Percentiles rank a stretch among this genome's conserved stretches.
These are phyloP conservation scores for Vultur gryphus DNA, from an alignment of 2,797 vertebrate species.

Conservation along the genomic window DNA sequence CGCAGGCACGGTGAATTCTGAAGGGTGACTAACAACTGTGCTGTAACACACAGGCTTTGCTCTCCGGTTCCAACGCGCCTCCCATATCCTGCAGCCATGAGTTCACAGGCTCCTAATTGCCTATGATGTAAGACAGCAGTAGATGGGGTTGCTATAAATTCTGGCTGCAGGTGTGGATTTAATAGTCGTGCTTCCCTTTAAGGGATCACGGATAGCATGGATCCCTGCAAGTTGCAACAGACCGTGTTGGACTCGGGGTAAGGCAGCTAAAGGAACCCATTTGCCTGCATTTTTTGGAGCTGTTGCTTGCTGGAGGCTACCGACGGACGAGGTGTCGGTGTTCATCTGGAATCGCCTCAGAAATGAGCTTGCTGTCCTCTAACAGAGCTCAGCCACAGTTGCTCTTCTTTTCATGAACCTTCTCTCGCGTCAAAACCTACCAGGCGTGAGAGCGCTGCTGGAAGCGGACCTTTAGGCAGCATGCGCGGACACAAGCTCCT, in stretches of 20 bases:
- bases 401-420: background rate
- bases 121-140: slow-evolving; percentile 49
- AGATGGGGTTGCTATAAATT: slow-evolving; percentile 60
- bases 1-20: background rate
- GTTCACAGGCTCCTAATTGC: slow-evolving; percentile 59
- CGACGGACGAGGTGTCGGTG: background rate
- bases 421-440: fast-evolving
- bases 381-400: background rate
- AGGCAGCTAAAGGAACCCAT: background rate
- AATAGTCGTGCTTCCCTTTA: slow-evolving; percentile 52
- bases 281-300: background rate
- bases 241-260: background rate
- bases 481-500: background rate
- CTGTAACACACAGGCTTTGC: background rate
- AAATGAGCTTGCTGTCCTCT: background rate
- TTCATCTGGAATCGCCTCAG: background rate
- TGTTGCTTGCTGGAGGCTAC: background rate
- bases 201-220: slow-evolving; percentile 16
- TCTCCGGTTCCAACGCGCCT: background rate
- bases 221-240: slow-evolving; percentile 57
- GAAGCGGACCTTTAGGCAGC: background rate
- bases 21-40: background rate
- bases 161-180: slow-evolving; percentile 65
- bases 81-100: slow-evolving; percentile 52
- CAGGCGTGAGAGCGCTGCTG: background rate